Percentiles rank a stretch among this genome's conserved stretches.
Evolutionary conservation across 2,888 invertebrate genomes (phyloP).

Genomic region (Sinotaia quadrata): DNA sequence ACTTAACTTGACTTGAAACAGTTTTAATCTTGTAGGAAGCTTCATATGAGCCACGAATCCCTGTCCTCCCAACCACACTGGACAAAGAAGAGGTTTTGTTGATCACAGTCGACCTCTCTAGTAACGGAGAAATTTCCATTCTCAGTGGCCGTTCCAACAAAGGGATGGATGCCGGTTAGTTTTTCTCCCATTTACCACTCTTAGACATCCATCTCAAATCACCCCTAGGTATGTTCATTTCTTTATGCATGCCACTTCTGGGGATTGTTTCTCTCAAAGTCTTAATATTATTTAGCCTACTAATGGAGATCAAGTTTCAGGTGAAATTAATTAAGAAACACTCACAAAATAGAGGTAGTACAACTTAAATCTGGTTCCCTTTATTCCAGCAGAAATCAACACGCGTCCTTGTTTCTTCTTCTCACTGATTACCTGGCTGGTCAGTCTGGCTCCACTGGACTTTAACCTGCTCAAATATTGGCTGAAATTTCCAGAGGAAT

Average conservation of each 20-base stretch:
- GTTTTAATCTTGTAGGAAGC: constrained; percentile 60
- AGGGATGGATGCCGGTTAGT: constrained; percentile 63
- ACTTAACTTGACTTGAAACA: too few species aligned
- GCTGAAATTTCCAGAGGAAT: constrained; percentile 4
- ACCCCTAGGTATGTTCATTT: too few species aligned
- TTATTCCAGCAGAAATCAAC: too few species aligned
- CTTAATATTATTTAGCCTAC: too few species aligned
- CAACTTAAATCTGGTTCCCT: too few species aligned
- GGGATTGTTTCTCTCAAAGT: too few species aligned
- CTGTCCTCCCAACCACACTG: constrained; percentile 51
- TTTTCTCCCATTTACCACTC: background rate
- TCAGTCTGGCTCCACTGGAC: constrained; percentile 63
- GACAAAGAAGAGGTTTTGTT: constrained; percentile 58
- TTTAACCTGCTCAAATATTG: constrained; percentile 49
- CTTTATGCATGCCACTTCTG: too few species aligned
- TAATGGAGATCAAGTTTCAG: too few species aligned
- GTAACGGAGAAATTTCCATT: constrained; percentile 63
- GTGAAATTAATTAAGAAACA: too few species aligned
- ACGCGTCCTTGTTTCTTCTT: too few species aligned
- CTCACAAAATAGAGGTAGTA: too few species aligned
- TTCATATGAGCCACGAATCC: constrained; percentile 64
- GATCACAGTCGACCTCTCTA: constrained; percentile 62
- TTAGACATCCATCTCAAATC: too few species aligned
- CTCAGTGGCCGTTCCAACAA: constrained; percentile 58
- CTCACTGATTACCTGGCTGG: constrained; percentile 64